phyloP scores from a whole-genome alignment of 1,140 invertebrate species.

The Geopemphigus sp. region DNA sequence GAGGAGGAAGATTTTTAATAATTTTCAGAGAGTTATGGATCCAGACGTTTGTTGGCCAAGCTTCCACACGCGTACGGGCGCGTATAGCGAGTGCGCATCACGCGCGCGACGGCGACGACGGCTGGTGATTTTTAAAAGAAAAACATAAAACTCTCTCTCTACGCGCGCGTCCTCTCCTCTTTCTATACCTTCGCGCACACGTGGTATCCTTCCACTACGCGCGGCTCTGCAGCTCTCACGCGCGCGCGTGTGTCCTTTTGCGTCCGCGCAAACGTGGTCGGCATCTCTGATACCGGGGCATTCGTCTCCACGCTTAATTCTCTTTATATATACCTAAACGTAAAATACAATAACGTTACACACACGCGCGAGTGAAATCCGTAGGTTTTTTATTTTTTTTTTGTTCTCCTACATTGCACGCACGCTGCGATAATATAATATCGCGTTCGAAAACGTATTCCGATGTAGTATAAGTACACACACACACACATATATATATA shows the following conservation, averaged over 20 bases:
- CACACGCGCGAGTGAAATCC: too few relatives aligned
- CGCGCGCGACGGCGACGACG: conserved; percentile 23
- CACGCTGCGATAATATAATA: too few relatives aligned
- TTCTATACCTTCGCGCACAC: neutral
- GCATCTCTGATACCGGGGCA: conserved; percentile 35
- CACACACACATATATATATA: too few relatives aligned
- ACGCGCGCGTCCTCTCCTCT: neutral
- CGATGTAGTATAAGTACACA: too few relatives aligned
- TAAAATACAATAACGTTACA: too few relatives aligned
- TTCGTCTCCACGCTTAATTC: neutral
- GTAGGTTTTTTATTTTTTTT: too few relatives aligned
- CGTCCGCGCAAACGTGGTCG: conserved; percentile 37
- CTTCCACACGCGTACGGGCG: conserved; percentile 24
- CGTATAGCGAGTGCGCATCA: too few relatives aligned
- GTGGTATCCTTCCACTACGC: neutral
- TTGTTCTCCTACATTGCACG: too few relatives aligned
- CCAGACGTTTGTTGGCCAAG: conserved; percentile 45
- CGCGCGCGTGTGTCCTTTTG: conserved; percentile 1
- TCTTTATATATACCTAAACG: too few relatives aligned
- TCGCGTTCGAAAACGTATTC: too few relatives aligned
- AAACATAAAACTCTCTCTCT: conserved; percentile 26
- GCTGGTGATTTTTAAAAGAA: conserved; percentile 47
- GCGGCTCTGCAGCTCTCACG: too few relatives aligned
- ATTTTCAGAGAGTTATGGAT: conserved; percentile 45
- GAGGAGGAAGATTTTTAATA: conserved; percentile 39